Conservation (phyloP, 1,140 invertebrate genomes). For the Brachystomella parvula region DNA sequence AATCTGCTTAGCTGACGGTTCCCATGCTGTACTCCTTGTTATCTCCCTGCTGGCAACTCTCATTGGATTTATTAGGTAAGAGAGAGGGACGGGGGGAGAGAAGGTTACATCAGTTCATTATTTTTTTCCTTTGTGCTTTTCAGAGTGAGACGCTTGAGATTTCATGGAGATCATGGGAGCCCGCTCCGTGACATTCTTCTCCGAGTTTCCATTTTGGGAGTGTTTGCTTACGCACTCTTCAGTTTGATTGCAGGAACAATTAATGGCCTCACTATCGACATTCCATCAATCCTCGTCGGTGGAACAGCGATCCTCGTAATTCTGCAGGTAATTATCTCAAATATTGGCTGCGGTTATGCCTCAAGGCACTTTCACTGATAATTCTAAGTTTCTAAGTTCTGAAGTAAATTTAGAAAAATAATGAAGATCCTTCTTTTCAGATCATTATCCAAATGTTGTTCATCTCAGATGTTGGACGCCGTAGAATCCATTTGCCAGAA, state of each 20-base stretch:
- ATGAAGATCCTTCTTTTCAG: conserved; percentile 45
- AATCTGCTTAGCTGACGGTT: conserved; percentile 81
- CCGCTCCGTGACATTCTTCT: conserved; percentile 82
- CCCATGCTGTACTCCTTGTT: conserved; percentile 76
- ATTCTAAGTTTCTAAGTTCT: conserved; percentile 6
- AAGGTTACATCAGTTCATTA: neutral
- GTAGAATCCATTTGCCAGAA: conserved; percentile 78
- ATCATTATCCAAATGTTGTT: conserved; percentile 87
- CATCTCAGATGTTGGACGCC: conserved; percentile 84
- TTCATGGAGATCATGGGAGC: conserved; percentile 71
- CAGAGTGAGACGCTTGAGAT: conserved; percentile 77
- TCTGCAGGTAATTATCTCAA: conserved; percentile 55
- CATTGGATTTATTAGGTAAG: conserved; percentile 75
- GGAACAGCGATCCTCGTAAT: conserved; percentile 78
- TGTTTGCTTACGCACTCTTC: conserved; percentile 86
- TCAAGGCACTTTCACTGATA: neutral
- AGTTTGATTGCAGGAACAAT: conserved; percentile 78
- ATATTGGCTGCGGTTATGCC: neutral
- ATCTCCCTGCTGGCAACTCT: conserved; percentile 80
- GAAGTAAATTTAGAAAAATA: neutral
- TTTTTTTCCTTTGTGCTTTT: conserved; percentile 12
- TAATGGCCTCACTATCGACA: conserved; percentile 68
- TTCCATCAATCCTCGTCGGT: conserved; percentile 80
- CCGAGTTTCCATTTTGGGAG: conserved; percentile 80
- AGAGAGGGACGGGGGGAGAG: neutral